A percentile compares a stretch with the other conserved stretches of the same genome.
Evolutionary conservation across 2,113 vertebrate species (phyloP).

Genomic region (Cyphomyrus discorhynchus): DNA sequence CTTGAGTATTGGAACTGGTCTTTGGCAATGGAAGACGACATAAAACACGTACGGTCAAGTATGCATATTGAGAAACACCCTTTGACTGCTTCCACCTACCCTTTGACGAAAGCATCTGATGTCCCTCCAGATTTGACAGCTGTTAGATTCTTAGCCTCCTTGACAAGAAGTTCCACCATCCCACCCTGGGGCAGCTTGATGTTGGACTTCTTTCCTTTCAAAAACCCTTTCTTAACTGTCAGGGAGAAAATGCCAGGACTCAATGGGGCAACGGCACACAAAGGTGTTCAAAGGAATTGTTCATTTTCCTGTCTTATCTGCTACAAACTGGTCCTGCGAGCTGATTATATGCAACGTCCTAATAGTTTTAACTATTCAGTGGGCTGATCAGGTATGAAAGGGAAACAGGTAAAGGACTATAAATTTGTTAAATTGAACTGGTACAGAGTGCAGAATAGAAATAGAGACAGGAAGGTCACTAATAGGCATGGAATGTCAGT

Average conservation of each 20-base stretch:
- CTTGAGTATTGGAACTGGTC: background rate
- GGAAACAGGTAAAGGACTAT: background rate
- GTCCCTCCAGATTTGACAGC: constrained; percentile 88
- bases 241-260: background rate
- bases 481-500: background rate
- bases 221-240: constrained; percentile 78
- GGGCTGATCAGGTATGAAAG: background rate
- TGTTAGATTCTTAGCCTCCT: constrained; percentile 93
- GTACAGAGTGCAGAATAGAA: background rate
- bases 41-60: background rate
- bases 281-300: background rate
- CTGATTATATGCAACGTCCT: background rate
- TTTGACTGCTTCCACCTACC: constrained; percentile 54
- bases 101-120: constrained; percentile 94
- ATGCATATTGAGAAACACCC: background rate
- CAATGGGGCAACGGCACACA: background rate
- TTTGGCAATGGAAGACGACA: background rate
- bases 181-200: constrained; percentile 72
- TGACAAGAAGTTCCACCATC: constrained; percentile 86
- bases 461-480: background rate
- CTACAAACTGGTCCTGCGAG: background rate
- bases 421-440: background rate
- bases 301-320: background rate
- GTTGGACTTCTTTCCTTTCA: constrained; percentile 73
- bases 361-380: background rate